Conservation (phyloP, 2,113 vertebrate genomes). For the Blennius ocellaris region DNA sequence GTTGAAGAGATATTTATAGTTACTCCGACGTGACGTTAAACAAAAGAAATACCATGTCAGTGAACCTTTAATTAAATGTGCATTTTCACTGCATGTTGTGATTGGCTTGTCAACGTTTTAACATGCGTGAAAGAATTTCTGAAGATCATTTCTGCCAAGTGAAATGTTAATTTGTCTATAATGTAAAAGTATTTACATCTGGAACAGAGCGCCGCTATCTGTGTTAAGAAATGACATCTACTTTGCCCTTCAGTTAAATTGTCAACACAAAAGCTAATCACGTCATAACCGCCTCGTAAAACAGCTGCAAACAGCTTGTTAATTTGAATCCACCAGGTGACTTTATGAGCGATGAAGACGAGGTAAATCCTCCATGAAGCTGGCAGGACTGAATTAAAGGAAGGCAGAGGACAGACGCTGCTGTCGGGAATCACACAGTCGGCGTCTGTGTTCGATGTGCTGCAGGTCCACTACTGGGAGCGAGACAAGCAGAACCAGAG, state of each 20-base stretch:
- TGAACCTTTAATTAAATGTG: too few species aligned
- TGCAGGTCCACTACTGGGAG: conserved; percentile 95
- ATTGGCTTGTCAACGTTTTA: too few species aligned
- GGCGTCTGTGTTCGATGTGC: neutral
- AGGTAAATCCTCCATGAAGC: conserved; percentile 23
- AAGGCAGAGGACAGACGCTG: neutral
- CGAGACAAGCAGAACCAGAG: conserved; percentile 87
- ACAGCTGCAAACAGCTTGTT: neutral
- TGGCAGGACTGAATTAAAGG: conserved; percentile 9
- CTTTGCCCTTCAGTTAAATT: conserved; percentile 6
- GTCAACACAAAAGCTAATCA: conserved; percentile 5
- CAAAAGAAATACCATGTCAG: too few species aligned
- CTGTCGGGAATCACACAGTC: neutral
- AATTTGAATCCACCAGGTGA: neutral
- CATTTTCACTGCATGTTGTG: too few species aligned
- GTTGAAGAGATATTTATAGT: too few species aligned
- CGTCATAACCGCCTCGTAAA: neutral
- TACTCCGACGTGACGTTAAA: too few species aligned
- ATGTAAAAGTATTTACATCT: neutral
- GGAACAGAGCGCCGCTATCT: neutral
- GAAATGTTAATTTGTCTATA: too few species aligned
- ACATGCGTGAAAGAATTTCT: too few species aligned
- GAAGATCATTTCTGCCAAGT: too few species aligned
- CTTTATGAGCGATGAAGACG: neutral
- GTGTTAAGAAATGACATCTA: neutral